Evolutionary conservation across 2,797 vertebrate genomes (phyloP), one percentile per base, ranked within the genome.

Genomic region (Micropoecilia bifurca): DNA sequence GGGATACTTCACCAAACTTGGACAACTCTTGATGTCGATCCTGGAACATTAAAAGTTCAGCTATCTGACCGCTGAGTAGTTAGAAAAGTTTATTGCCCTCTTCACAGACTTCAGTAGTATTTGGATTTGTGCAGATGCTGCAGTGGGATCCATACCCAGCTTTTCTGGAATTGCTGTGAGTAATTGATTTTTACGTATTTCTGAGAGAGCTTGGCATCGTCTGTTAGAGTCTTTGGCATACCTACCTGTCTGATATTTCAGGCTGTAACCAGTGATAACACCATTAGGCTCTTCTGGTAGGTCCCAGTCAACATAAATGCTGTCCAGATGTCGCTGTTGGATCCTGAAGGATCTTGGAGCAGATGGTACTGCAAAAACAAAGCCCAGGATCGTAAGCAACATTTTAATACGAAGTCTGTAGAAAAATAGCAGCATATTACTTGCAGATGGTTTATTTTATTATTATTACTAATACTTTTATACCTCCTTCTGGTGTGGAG

Each of bases 401-500:
- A 80, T 25, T 45, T 59, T n/a, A 61, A 7, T 20, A 33, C 55
- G 22, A 72, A 5, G 8, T 48, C 76, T n/a, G 43, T 41, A 43
- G 45, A 53, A 71, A 76, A 73, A 53, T 3, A 48, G 59, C n/a
- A 28, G 71, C 46, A 73, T 48, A 25, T 73, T 61, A 69, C 75
- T 57, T 77, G 4, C 57, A 61, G 46, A 30, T 66, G 10, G 41
- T 55, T 33, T 66, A 41, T n/a, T 75, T 16, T 61, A 59, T 59
- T 30, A 2, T 28, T n/a, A n/a, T n/a, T n/a, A n/a, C n/a, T n/a
- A n/a, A n/a, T n/a, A n/a, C n/a, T n/a, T 43, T 25, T 22, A 47
- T 20, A 99, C 99, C 97, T 97, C 99, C 99, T 93, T 99, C 98
- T 0, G 96, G 97, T 45, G 97, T 99, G 80, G 97, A 97, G 92